These are phyloP conservation scores for Danionella cerebrum DNA, from an alignment of 2,113 vertebrate genomes.

Conservation along the genomic window DNA sequence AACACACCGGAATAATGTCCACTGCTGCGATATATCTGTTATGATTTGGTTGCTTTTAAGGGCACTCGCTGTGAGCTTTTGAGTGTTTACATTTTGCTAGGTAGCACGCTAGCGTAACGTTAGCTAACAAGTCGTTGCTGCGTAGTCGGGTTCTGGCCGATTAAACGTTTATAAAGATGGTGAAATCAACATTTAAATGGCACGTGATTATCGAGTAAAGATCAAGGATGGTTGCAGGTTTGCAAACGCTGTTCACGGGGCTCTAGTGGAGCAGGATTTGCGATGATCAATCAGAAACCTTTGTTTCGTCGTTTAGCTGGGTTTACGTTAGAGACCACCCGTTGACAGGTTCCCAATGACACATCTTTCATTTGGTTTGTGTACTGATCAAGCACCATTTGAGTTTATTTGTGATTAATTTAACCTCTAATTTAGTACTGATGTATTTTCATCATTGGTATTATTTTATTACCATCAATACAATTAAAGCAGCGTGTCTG, in stretches of 20 bases:
- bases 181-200: no score
- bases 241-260: background rate
- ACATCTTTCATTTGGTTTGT: background rate
- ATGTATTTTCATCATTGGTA: background rate
- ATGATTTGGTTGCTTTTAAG: background rate
- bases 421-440: background rate
- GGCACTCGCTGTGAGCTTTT: background rate
- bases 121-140: no score
- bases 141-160: conserved; percentile 24
- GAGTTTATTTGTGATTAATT: background rate
- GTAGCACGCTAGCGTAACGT: conserved; percentile 7
- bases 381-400: background rate
- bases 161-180: background rate
- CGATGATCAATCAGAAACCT: conserved; percentile 26
- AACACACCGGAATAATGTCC: background rate
- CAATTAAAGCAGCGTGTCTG: no score
- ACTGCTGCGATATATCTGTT: no score
- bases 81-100: conserved; percentile 21
- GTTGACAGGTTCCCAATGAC: background rate
- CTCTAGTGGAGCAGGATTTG: background rate
- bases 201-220: no score
- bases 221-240: no score
- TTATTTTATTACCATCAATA: no score
- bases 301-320: conserved; percentile 15
- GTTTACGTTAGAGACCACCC: background rate